These are phyloP conservation scores for Pituophis catenifer DNA, from an alignment of 2,113 vertebrate species.

Conservation along the genomic window DNA sequence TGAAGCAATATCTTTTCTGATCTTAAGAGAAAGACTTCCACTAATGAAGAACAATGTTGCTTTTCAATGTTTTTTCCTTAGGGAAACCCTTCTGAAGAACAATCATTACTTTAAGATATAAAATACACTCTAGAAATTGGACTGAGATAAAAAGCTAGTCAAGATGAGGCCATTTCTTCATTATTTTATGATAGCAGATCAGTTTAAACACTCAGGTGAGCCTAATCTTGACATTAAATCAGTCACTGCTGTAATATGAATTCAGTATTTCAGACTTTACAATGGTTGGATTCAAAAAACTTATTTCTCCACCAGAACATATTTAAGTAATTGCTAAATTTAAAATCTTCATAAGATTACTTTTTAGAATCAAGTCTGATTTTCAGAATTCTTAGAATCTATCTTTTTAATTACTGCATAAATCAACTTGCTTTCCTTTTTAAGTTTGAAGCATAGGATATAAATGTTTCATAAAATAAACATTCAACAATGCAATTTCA, in stretches of 20 bases:
- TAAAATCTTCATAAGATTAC: neutral
- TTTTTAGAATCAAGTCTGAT: neutral
- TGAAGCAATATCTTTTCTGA: neutral
- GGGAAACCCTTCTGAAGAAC: neutral
- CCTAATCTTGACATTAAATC: conserved; percentile 13
- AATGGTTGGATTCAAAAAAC: neutral
- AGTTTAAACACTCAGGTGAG: conserved; percentile 5
- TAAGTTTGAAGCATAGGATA: neutral
- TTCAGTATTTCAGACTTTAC: neutral
- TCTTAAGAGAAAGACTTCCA: conserved; percentile 2
- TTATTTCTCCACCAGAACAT: neutral
- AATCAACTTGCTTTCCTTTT: neutral
- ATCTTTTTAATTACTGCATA: neutral
- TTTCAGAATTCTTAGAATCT: neutral
- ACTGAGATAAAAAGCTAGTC: conserved; percentile 7
- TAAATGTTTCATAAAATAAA: neutral
- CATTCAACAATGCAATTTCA: neutral
- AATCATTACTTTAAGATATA: conserved; percentile 12
- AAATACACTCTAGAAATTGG: neutral
- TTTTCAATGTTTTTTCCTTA: conserved; percentile 9
- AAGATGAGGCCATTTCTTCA: conserved; percentile 13
- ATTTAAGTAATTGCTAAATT: neutral
- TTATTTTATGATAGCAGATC: conserved; percentile 6
- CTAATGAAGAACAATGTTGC: neutral
- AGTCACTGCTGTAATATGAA: neutral